Base-by-base conservation (phyloP, 2,113 vertebrate species). In the Azemiops feae region DNA sequence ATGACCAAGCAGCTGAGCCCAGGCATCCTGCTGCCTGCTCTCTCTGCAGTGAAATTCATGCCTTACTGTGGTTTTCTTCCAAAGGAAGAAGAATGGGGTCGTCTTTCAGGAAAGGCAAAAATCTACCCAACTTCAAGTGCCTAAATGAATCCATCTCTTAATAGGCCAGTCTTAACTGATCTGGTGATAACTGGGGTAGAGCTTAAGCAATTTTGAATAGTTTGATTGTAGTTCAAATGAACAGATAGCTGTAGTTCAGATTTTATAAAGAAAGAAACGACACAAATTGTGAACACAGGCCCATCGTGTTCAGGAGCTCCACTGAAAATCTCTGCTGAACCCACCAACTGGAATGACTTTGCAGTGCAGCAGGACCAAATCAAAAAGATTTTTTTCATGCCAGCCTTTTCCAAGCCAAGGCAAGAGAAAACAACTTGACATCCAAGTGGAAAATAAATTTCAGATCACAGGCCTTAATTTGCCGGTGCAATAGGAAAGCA, bases 1-100 rank as follows among this genome's bases (percentile, higher is more conserved):
- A 93, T 90, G 92, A 93, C 89, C 34, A 90, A 93, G 89, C 92
- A 93, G 53, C 92, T 50, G 74, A 93, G 89, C 89, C 87, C 64
- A 64, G 69, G 69, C 92, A 45, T 45, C 39, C 91, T 34, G 22
- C 86, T 91, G 45, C 81, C 55, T 87, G 54, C 30, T 58, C 57
- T 64, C 43, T 86, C 92, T 90, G 89, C 64, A 50, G 69, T 6
- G 43, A 58, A 57, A 34, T 25, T 50, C 53, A 45, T 52, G 54
- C 47, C 55, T 93, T 50, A 6, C 16, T 85, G 88, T n/a, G 25
- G 69, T 85, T 89, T 85, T 58, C 10, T 25, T 89, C 88, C 88
- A 89, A 34, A 89, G 64, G 43, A 57, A 50, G 8, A 55, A 92
- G 53, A 50, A 57, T 27, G 23, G 5, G 1, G 43, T n/a, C 22